Evolutionary conservation across 2,888 invertebrate species (phyloP).

Genomic region (Uropetala carovei): DNA sequence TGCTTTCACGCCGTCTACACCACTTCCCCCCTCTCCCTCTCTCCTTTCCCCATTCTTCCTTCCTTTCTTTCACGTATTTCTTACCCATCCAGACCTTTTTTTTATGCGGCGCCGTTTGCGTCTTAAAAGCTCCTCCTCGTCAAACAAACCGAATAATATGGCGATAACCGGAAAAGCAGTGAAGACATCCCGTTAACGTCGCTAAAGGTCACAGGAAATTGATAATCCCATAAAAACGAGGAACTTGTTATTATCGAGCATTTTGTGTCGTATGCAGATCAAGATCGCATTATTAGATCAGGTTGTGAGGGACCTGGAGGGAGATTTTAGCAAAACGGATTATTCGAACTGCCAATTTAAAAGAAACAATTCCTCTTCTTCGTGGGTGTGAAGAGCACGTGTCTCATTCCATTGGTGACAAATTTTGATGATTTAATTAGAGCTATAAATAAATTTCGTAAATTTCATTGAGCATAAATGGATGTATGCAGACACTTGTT

Average conservation of each 20-base stretch:
- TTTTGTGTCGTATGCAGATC: not conserved
- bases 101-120: constrained; percentile 34
- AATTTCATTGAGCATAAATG: too few species aligned
- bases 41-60: not conserved
- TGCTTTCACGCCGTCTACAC: constrained; percentile 1
- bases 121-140: not conserved
- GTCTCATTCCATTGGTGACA: too few species aligned
- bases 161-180: constrained; percentile 26
- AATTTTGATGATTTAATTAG: too few species aligned
- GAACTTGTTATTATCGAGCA: not conserved
- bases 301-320: not conserved
- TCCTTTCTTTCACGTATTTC: constrained; percentile 14
- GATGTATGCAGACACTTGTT: too few species aligned
- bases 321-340: not conserved
- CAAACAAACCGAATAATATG: constrained; percentile 37
- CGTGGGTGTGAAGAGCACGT: too few species aligned
- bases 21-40: too few species aligned
- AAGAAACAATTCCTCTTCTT: too few species aligned
- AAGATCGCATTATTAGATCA: not conserved
- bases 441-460: too few species aligned
- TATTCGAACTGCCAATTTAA: not conserved
- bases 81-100: not conserved
- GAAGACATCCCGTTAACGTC: not conserved
- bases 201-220: not conserved
- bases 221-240: not conserved